phyloP scores from a whole-genome alignment of 2,113 vertebrate genomes.

The Urocolius indicus region DNA sequence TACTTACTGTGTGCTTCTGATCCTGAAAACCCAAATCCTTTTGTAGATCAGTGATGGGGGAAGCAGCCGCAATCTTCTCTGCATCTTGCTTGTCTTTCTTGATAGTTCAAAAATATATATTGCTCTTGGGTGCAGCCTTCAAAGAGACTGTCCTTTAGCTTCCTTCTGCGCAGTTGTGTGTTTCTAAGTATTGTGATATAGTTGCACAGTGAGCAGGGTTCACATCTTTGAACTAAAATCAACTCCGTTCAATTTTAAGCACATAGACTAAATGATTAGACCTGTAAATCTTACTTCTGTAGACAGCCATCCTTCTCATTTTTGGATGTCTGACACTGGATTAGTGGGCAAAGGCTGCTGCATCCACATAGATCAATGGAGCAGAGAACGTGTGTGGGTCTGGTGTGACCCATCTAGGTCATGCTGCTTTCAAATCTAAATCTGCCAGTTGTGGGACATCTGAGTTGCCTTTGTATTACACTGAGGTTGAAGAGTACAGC shows the following conservation, averaged over 20 bases:
- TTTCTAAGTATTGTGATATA: not conserved
- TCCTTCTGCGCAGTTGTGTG: not conserved
- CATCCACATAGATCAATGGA: not conserved
- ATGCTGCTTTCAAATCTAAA: not conserved
- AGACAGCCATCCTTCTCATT: fast-evolving
- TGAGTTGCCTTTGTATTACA: not conserved
- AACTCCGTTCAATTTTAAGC: not conserved
- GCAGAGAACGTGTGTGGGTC: fast-evolving
- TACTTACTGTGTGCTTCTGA: not conserved
- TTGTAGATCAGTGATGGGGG: too few species aligned
- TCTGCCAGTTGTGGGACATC: not conserved
- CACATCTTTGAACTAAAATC: not conserved
- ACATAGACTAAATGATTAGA: fast-evolving
- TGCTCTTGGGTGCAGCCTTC: not conserved
- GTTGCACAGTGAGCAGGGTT: not conserved
- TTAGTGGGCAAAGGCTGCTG: not conserved
- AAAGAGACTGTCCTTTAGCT: not conserved
- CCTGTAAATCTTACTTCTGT: not conserved
- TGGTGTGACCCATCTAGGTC: not conserved
- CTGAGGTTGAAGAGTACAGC: not conserved
- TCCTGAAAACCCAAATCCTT: not conserved
- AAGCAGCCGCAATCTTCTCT: not conserved
- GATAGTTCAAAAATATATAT: not conserved
- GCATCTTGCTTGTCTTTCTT: not conserved
- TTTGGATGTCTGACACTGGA: not conserved